These are phyloP conservation scores for Ptychobarbus kaznakovi DNA, from an alignment of 2,797 vertebrate genomes.

Conservation along the genomic window DNA sequence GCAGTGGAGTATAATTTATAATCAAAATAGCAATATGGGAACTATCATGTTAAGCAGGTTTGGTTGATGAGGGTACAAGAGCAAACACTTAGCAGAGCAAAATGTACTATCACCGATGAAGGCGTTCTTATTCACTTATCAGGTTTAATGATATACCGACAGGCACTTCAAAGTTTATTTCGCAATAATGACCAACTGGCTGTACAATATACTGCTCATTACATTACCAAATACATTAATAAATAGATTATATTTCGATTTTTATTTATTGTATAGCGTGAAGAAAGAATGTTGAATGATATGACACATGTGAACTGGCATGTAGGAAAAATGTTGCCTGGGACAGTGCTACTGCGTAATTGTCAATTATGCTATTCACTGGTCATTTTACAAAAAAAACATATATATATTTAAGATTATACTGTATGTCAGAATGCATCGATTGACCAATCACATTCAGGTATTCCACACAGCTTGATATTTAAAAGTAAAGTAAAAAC, in stretches of 20 bases:
- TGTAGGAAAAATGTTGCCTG: neutral
- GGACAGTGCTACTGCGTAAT: neutral
- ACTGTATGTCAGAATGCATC: too few species aligned
- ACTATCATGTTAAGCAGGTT: neutral
- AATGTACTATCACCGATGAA: neutral
- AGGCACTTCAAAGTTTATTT: neutral
- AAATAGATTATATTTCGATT: neutral
- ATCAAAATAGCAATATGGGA: neutral
- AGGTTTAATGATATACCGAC: neutral
- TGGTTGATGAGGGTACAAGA: neutral
- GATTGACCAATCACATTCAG: neutral
- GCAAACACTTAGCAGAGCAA: neutral
- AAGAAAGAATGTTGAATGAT: neutral
- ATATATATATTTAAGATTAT: neutral
- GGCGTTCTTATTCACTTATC: neutral
- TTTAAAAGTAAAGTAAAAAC: neutral
- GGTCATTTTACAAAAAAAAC: neutral
- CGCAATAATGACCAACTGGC: neutral
- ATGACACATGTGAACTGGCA: neutral
- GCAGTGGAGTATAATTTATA: constrained; percentile 13
- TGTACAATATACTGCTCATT: neutral
- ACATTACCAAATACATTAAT: neutral
- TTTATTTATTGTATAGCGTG: too few species aligned
- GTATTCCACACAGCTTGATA: neutral
- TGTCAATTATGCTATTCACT: neutral